Evolutionary conservation across 1,140 invertebrate genomes (phyloP), one percentile per base, ranked within the genome.

Genomic region (Scaptodrosophila lebanonensis): DNA sequence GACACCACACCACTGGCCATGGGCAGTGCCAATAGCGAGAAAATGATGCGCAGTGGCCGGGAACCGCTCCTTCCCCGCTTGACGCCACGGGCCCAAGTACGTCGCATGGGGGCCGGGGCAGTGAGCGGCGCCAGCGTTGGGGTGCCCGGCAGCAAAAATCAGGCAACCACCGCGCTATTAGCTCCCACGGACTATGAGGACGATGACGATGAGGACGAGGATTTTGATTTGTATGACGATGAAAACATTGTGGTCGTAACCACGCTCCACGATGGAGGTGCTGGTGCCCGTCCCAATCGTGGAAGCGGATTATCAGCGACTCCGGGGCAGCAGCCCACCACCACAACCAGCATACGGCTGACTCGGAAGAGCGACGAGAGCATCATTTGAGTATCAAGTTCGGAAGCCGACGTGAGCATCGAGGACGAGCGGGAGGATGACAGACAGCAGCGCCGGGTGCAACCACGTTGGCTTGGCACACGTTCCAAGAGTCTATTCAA

Each of bases 221-320:
- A 86, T 48, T 86, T 86, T 27, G 84, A 86, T 65, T 72, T 86
- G 43, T 86, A 86, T 33, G 84, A 85, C 30, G 84, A 86, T 56
- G 84, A 86, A 39, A 86, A 82, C 12, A 86, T 86, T 53, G 84
- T 86, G 9, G 76, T 86, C 9, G 84, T 77, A 18, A 85, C 72
- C 5, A 77, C 71, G 1, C 77, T 77, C 64, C 3, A 50, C 59
- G 20, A 62, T 50, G 44, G 49, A 48, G 35, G 36, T 11, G 7
- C 57, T 66, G 30, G 49, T 71, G 49, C 22, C 39, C 30, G 35
- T 30, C 29, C 18, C 51, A 27, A 44, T 49, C 11, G n/a, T 50
- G 12, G 75, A 69, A 12, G 35, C 75, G 1, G 51, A 59, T 39
- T 4, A 13, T 13, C 17, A 50, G 47, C 4, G 52, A 30, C 6